Evolutionary conservation across 2,888 invertebrate genomes (phyloP).

Genomic region (Acanthosoma haemorrhoidale): DNA sequence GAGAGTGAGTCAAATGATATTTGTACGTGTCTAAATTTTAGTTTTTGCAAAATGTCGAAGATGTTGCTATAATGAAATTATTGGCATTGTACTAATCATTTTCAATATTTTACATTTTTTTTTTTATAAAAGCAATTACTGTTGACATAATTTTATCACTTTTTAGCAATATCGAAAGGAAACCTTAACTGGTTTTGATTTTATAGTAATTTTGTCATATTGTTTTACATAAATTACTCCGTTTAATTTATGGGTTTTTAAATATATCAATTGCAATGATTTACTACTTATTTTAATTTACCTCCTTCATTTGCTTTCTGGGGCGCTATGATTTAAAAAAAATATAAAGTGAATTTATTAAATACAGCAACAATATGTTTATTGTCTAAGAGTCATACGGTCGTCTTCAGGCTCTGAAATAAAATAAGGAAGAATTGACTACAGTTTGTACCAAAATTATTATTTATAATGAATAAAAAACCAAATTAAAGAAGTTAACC

Average conservation of each 20-base stretch:
- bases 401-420: too few relatives aligned
- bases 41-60: background rate
- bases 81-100: background rate
- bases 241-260: slow-evolving; percentile 2
- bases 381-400: too few relatives aligned
- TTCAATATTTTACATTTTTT: background rate
- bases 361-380: too few relatives aligned
- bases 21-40: slow-evolving; percentile 1
- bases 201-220: slow-evolving; percentile 3
- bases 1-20: background rate
- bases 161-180: background rate
- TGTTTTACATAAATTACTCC: background rate
- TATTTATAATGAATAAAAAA: too few relatives aligned
- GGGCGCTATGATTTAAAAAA: background rate
- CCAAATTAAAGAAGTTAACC: too few relatives aligned
- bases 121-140: background rate
- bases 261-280: slow-evolving; percentile 22
- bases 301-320: background rate
- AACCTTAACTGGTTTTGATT: background rate
- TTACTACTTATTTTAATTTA: background rate
- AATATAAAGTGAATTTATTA: background rate
- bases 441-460: too few relatives aligned
- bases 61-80: background rate
- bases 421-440: too few relatives aligned
- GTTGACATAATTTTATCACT: background rate